Base-by-base conservation (phyloP, 1,140 invertebrate genomes). In the Brachionus calyciflorus region DNA sequence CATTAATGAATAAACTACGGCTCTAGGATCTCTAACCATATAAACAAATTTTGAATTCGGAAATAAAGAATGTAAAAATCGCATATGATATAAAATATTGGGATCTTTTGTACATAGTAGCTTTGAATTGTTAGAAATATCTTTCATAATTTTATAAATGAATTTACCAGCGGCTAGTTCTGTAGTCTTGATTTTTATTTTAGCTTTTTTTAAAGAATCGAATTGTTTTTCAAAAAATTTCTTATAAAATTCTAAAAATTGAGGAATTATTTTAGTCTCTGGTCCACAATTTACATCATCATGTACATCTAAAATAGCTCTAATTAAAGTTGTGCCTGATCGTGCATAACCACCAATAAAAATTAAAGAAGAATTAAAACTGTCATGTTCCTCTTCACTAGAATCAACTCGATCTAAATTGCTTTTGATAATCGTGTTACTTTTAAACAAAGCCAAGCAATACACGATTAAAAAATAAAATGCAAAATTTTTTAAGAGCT, bases 231-330 rank as follows among this genome's bases (percentile, higher is more conserved):
- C 93, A 83, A 92, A 93, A 75, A 92, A 87, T 93, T 93, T 96
- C 81, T 95, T 92, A 79, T 91, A 89, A 79, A 96, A 90, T 96
- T 40, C 17, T 40, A 75, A 88, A 80, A 97, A 90, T 78, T 93
- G 88, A 26, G 96, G 96, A 83, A 99, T 95, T 48, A 99, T 93
- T 78, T 95, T 88, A 6, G 96, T 98, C 86, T 98, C 96, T 85
- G 97, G 94, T 5, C 95, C 96, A 86, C 96, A 99, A 85, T 94
- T 90, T 79, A 98, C 91, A 83, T 93, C 91, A n/a, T 93, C 93
- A 89, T 99, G 96, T 51, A 96, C 95, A 87, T 99, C 96, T 69
- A 99, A 86, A 92, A 99, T 96, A 77, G 94, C 95, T 82, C 96
- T 88, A 90, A 96, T 94, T 68, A 98, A 88, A 40, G 95, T 99